These are phyloP conservation scores for Clamator glandarius DNA, from an alignment of 2,797 vertebrate species.

Conservation along the genomic window DNA sequence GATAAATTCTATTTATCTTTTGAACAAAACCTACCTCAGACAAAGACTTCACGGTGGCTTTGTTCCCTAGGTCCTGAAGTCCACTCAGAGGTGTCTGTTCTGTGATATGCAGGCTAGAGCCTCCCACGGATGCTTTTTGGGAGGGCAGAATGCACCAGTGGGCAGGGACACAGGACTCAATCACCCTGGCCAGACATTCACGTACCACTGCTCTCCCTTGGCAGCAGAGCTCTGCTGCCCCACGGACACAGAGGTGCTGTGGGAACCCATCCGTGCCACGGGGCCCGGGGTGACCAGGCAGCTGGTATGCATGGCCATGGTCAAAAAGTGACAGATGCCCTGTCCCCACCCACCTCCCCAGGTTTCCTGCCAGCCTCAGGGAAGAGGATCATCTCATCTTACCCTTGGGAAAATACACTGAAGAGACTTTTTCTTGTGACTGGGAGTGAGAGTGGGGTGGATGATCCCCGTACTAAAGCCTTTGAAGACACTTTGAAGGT, in stretches of 20 bases:
- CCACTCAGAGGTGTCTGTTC: not conserved
- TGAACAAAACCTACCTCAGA: not conserved
- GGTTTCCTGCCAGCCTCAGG: not conserved
- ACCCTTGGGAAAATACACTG: fast-evolving
- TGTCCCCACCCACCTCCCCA: not conserved
- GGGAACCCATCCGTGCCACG: not conserved
- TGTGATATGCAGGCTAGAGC: fast-evolving
- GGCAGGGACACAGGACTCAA: fast-evolving
- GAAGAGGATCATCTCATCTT: not conserved
- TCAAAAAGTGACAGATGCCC: fast-evolving
- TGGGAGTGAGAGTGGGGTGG: fast-evolving
- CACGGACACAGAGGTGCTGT: fast-evolving
- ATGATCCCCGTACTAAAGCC: fast-evolving
- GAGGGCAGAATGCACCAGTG: not conserved
- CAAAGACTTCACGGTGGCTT: no score
- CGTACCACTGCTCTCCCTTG: fast-evolving
- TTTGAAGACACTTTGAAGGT: not conserved
- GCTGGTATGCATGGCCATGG: fast-evolving
- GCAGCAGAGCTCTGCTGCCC: not conserved
- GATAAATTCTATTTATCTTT: not conserved
- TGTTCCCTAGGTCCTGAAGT: not conserved
- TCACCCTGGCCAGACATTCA: fast-evolving
- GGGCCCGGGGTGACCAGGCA: not conserved
- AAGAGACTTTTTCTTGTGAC: not conserved
- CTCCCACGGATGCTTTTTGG: not conserved